phyloP scores from a whole-genome alignment of 2,888 invertebrate species.

The Horisme vitalbata region DNA sequence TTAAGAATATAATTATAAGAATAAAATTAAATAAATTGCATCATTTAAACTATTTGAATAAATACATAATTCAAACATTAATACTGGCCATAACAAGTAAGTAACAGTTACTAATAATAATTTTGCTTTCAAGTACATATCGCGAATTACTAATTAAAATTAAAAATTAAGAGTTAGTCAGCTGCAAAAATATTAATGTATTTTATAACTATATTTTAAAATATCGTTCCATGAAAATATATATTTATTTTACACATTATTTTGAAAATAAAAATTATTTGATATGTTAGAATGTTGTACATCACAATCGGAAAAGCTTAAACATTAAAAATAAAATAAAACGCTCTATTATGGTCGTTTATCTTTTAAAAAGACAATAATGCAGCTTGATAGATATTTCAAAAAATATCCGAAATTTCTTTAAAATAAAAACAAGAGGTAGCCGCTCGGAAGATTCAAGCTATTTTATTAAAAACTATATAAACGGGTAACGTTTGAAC shows the following conservation, averaged over 20 bases:
- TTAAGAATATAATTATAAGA: no score
- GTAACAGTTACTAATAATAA: no score
- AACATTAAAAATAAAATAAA: conserved; percentile 9
- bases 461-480: conserved; percentile 22
- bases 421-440: conserved; percentile 45
- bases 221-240: conserved; percentile 63
- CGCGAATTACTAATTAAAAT: no score
- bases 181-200: conserved; percentile 47
- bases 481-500: conserved; percentile 22
- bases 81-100: no score
- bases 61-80: no score
- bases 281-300: conserved; percentile 73
- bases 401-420: conserved; percentile 13
- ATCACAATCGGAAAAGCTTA: conserved; percentile 51
- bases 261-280: conserved; percentile 52
- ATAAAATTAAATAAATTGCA: no score
- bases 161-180: conserved; percentile 46
- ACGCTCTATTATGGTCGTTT: conserved; percentile 19
- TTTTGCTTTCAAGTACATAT: no score
- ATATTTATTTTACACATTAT: conserved; percentile 50
- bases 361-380: conserved; percentile 24
- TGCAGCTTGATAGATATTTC: conserved; percentile 9
- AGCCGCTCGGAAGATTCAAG: conserved; percentile 43
- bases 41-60: no score
- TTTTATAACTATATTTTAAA: conserved; percentile 43